Evolutionary conservation across 2,797 vertebrate genomes (phyloP).

Genomic region (Cephalopachus bancanus): DNA sequence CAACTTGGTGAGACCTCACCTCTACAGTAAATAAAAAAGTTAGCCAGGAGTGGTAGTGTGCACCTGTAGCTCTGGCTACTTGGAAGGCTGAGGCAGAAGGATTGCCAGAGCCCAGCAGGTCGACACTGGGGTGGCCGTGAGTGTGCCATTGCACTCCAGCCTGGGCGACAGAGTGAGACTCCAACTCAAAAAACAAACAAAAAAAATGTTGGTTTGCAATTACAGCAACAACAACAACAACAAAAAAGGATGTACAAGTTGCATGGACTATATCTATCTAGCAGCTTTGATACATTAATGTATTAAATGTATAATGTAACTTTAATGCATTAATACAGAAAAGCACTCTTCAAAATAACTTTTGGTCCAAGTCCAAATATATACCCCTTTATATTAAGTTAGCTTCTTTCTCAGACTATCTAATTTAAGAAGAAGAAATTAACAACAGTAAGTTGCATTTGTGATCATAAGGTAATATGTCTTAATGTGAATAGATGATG

Average conservation of each 20-base stretch:
- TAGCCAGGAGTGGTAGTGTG: too few relatives aligned
- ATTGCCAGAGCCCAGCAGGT: too few relatives aligned
- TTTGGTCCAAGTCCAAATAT: neutral
- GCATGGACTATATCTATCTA: neutral
- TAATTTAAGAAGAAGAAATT: slow-evolving; percentile 45
- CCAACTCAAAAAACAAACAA: too few relatives aligned
- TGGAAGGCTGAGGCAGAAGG: too few relatives aligned
- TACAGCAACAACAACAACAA: neutral
- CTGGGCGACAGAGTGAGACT: too few relatives aligned
- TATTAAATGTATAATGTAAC: too few relatives aligned
- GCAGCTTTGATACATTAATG: neutral
- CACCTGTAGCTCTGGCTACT: too few relatives aligned
- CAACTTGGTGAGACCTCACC: too few relatives aligned
- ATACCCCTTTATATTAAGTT: neutral
- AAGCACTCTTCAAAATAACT: slow-evolving; percentile 59
- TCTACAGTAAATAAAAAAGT: too few relatives aligned
- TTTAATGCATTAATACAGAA: neutral
- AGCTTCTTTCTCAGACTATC: slow-evolving; percentile 48
- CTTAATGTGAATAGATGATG: neutral
- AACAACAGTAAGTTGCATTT: neutral
- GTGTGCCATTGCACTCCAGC: too few relatives aligned
- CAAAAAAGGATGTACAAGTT: neutral
- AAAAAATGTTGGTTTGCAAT: neutral
- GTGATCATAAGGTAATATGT: neutral
- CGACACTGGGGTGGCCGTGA: too few relatives aligned